A percentile compares a stretch with the other conserved stretches of the same genome.
phyloP scores from a whole-genome alignment of 2,888 invertebrate species.

The Himalopsyche kuldschensis region DNA sequence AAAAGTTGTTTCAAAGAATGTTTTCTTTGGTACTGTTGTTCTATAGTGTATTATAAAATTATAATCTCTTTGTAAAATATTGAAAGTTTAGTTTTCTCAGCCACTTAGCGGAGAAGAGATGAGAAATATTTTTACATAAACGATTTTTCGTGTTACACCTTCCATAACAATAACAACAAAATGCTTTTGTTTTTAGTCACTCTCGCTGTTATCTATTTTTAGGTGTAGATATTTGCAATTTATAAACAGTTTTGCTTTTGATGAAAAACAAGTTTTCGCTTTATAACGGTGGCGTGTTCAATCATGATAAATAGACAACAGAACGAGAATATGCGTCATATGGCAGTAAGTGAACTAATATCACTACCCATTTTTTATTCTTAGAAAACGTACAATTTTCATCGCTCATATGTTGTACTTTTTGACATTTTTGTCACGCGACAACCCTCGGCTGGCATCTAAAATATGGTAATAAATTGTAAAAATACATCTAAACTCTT shows the following conservation, averaged over 20 bases:
- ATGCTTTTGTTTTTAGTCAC: background rate
- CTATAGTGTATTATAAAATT: no score
- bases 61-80: no score
- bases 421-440: no score
- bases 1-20: no score
- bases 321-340: background rate
- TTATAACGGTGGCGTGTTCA: background rate
- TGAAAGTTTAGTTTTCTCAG: background rate
- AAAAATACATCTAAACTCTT: no score
- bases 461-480: no score
- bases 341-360: no score
- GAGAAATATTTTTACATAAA: background rate
- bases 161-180: background rate
- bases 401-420: no score
- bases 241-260: background rate
- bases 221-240: background rate
- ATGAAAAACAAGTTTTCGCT: background rate
- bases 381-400: no score
- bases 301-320: background rate
- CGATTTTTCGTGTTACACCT: background rate
- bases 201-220: background rate
- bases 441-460: no score
- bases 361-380: no score
- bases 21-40: no score
- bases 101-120: background rate